Conservation (phyloP, 1,140 invertebrate species). For the Drosophila arawakana region DNA sequence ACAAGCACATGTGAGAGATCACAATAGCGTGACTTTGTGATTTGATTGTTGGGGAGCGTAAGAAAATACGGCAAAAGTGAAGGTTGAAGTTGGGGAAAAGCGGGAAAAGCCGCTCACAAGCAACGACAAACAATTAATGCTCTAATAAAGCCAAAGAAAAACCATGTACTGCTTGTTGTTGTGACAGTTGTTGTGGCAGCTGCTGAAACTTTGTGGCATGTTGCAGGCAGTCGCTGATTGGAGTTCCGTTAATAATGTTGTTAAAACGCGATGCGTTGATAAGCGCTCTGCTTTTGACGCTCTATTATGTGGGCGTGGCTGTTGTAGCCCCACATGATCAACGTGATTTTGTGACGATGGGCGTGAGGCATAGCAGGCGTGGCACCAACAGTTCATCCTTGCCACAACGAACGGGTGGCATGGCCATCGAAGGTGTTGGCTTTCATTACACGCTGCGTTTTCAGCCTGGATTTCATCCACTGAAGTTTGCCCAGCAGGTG, state of each 20-base stretch:
- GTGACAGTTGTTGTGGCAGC: slow-evolving; percentile 10
- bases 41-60: slow-evolving; percentile 44
- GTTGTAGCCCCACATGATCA: slow-evolving; percentile 21
- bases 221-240: slow-evolving; percentile 59
- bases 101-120: slow-evolving; percentile 38
- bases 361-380: slow-evolving; percentile 48
- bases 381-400: slow-evolving; percentile 16
- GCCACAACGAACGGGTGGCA: slow-evolving; percentile 48
- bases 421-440: slow-evolving; percentile 53
- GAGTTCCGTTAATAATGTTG: slow-evolving; percentile 83
- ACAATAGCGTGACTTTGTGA: slow-evolving; percentile 73
- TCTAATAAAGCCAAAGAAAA: slow-evolving; percentile 81
- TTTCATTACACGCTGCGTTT: slow-evolving; percentile 64
- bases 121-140: slow-evolving; percentile 77
- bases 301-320: slow-evolving; percentile 72
- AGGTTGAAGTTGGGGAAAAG: slow-evolving; percentile 69
- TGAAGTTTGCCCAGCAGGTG: slow-evolving; percentile 59
- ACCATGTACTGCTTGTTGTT: slow-evolving; percentile 23
- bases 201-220: slow-evolving; percentile 8
- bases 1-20: slow-evolving; percentile 53
- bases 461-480: slow-evolving; percentile 60
- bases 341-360: slow-evolving; percentile 70
- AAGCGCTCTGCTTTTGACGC: slow-evolving; percentile 73
- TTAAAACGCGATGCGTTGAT: slow-evolving; percentile 68
- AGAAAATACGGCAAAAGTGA: slow-evolving; percentile 73